A percentile compares a stretch with the other conserved stretches of the same genome.
Evolutionary conservation across 2,888 invertebrate species (phyloP).

Genomic region (Baccha elongata): DNA sequence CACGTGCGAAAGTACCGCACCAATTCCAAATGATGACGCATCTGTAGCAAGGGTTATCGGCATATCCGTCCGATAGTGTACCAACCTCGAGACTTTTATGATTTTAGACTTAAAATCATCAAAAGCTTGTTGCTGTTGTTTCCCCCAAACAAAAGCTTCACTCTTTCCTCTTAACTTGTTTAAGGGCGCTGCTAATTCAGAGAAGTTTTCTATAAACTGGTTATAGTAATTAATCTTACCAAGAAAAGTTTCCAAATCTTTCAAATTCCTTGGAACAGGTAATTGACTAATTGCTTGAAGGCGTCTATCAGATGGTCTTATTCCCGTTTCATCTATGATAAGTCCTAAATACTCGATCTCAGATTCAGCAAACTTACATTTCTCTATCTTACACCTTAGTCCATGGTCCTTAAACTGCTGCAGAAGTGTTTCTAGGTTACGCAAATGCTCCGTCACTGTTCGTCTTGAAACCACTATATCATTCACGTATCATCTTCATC

Average conservation of each 20-base stretch:
- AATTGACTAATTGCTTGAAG: slow-evolving; percentile 46
- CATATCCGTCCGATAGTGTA: neutral
- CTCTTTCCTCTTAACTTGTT: slow-evolving; percentile 22
- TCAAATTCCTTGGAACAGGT: slow-evolving; percentile 34
- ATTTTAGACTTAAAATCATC: slow-evolving; percentile 21
- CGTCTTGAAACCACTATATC: too few species aligned
- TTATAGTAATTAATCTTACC: slow-evolving; percentile 66
- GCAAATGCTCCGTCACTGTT: too few species aligned
- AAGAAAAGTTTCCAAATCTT: too few species aligned
- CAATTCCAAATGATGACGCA: slow-evolving; percentile 42
- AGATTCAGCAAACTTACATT: slow-evolving; percentile 38
- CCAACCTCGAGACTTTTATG: neutral
- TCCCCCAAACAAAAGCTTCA: neutral
- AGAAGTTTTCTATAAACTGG: slow-evolving; percentile 62
- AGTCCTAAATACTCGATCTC: slow-evolving; percentile 64
- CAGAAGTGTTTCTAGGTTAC: too few species aligned
- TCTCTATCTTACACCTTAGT: too few species aligned
- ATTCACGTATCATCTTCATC: too few species aligned
- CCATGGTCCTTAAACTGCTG: too few species aligned
- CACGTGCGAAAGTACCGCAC: slow-evolving; percentile 44
- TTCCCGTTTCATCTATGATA: too few species aligned
- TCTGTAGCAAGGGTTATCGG: slow-evolving; percentile 36
- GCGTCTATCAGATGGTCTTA: too few species aligned
- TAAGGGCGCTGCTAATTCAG: slow-evolving; percentile 55
- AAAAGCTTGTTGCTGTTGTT: neutral